These are phyloP conservation scores for Pangasianodon gigas DNA, from an alignment of 2,113 vertebrate species.

Conservation along the genomic window DNA sequence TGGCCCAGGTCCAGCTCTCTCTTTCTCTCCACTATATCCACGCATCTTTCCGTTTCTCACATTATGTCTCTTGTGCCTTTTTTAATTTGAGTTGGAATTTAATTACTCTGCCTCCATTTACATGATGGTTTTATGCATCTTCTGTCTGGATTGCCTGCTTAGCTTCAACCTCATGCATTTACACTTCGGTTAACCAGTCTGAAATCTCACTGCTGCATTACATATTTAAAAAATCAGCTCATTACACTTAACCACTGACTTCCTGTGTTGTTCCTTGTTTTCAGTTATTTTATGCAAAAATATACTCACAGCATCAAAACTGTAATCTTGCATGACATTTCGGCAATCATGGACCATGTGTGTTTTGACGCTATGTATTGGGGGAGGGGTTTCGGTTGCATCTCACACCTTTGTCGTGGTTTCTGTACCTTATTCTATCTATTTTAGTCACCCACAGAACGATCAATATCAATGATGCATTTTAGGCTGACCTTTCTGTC, in stretches of 20 bases:
- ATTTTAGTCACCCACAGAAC: background rate
- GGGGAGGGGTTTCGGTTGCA: background rate
- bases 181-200: background rate
- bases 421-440: background rate
- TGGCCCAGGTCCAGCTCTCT: slow-evolving; percentile 33
- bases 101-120: background rate
- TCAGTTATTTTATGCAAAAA: background rate
- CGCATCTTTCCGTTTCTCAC: slow-evolving; percentile 20
- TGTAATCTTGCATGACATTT: slow-evolving; percentile 1
- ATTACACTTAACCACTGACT: background rate
- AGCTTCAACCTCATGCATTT: background rate
- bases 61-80: slow-evolving; percentile 28
- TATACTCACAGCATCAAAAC: background rate
- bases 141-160: background rate
- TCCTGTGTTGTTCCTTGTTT: background rate
- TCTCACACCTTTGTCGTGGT: background rate
- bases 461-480: background rate
- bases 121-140: background rate
- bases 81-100: slow-evolving; percentile 21
- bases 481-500: background rate
- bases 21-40: background rate
- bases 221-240: background rate
- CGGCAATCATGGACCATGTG: no score
- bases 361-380: background rate
- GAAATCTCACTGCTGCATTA: background rate